Evolutionary conservation across 1,140 invertebrate genomes (phyloP), one percentile per base, ranked within the genome.

Genomic region (Pantala flavescens): DNA sequence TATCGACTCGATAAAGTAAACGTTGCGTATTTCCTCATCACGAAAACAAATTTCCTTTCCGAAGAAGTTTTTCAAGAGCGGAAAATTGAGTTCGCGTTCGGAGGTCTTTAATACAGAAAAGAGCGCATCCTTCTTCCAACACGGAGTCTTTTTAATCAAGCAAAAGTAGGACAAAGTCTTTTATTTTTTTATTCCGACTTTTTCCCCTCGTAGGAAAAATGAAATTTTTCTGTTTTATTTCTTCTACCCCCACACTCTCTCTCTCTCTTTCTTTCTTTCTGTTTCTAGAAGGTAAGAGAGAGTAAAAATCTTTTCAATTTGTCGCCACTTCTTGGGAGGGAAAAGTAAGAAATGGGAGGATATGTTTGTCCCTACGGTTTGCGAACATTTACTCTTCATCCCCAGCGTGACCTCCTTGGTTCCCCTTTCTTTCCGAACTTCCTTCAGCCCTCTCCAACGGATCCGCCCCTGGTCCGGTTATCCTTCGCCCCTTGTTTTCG

Each of bases 301-400:
- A 63, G 49, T 63, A 63, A 63, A 63, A 63, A 63, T 21, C 49
- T 63, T 63, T 63, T 63, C 49, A 63, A 63, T 63, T 63, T 63
- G 49, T 19, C 49, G 49, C 49, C 49, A 63, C 49, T 63, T 12
- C 49, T 63, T 63, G 16, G 2, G 49, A 63, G 49, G 49, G 49
- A 63, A 63, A 63, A 63, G 49, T 63, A 63, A 63, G 49, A 63
- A 63, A 63, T 16, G 49, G 49, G 49, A 63, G 49, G 49, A 63
- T 7, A 63, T 63, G 12, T 63, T 16, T 63, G 49, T 63, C 49
- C 49, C 49, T 63, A 63, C 3, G 49, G 49, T 63, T 63, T 63
- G 49, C 49, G 49, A 63, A 14, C 49, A 63, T 63, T 63, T 63
- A 63, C 49, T 63, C 49, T 63, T 63, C 12, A 63, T 63, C 49